Conservation (phyloP, 2,888 invertebrate genomes). For the Vanessa cardui region DNA sequence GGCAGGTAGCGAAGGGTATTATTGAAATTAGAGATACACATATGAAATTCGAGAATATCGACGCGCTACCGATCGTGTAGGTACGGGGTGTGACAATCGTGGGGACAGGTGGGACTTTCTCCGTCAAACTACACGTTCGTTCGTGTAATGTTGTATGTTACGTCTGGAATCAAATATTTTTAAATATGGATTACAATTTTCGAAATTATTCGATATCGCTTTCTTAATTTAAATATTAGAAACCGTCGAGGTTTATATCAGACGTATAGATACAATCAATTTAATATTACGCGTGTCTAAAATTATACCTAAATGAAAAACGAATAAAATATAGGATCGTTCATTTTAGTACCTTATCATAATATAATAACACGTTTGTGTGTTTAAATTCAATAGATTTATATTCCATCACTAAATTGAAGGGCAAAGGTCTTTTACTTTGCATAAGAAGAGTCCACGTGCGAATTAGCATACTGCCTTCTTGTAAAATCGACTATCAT, state of each 20-base stretch:
- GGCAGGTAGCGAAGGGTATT: conserved; percentile 76
- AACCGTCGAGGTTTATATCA: not conserved
- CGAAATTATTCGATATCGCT: not conserved
- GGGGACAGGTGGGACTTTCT: conserved; percentile 37
- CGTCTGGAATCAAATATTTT: conserved; percentile 8
- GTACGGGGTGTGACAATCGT: conserved; percentile 37
- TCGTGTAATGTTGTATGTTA: conserved; percentile 1
- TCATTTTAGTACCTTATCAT: not conserved
- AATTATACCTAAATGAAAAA: too few relatives aligned
- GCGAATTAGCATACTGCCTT: conserved; percentile 74
- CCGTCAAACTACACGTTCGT: not conserved
- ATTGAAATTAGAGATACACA: conserved; percentile 81
- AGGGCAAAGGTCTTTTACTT: conserved; percentile 47
- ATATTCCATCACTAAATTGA: conserved; percentile 21
- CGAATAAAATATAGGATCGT: not conserved
- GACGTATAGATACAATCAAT: too few relatives aligned
- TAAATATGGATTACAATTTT: not conserved
- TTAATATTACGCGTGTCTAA: too few relatives aligned
- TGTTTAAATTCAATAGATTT: conserved; percentile 16
- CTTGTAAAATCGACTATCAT: conserved; percentile 63
- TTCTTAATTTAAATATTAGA: not conserved
- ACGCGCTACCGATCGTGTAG: conserved; percentile 35
- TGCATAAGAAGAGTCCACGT: conserved; percentile 80
- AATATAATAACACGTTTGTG: conserved; percentile 4
- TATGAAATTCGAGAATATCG: conserved; percentile 62